These are phyloP conservation scores for Ctenoplectra terminalis DNA, from an alignment of 1,140 invertebrate species.

Conservation along the genomic window DNA sequence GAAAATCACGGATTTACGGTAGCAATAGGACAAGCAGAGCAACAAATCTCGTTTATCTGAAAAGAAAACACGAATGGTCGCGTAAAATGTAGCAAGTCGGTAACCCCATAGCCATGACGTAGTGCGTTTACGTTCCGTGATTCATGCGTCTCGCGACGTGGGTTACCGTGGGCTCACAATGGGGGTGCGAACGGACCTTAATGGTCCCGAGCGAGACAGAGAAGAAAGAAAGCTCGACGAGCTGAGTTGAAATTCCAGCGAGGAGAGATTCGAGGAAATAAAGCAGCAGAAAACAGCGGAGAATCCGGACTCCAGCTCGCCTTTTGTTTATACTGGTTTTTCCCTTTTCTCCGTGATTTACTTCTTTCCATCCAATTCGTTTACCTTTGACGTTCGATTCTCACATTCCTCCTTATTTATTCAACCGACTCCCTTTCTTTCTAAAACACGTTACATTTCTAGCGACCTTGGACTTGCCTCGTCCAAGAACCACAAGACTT, in stretches of 20 bases:
- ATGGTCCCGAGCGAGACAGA: not conserved
- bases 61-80: not conserved
- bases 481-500: not conserved
- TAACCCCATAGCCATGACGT: not conserved
- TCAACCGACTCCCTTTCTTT: not conserved
- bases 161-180: not conserved
- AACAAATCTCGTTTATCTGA: slow-evolving; percentile 3
- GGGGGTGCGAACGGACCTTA: slow-evolving; percentile 4
- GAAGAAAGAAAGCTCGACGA: not conserved
- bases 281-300: not conserved
- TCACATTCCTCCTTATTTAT: too few species aligned
- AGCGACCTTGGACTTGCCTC: too few species aligned
- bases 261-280: not conserved
- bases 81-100: not conserved
- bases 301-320: not conserved
- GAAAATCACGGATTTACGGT: slow-evolving; percentile 6
- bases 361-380: not conserved
- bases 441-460: not conserved
- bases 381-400: slow-evolving; percentile 3
- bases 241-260: not conserved
- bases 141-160: slow-evolving; percentile 27
- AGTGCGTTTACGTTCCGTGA: slow-evolving; percentile 19
- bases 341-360: not conserved
- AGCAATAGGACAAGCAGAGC: not conserved
- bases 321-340: slow-evolving; percentile 21